A percentile compares a stretch with the other conserved stretches of the same genome.
Evolutionary conservation across 2,888 invertebrate genomes (phyloP).

Genomic region (Drosophila suboccidentalis): DNA sequence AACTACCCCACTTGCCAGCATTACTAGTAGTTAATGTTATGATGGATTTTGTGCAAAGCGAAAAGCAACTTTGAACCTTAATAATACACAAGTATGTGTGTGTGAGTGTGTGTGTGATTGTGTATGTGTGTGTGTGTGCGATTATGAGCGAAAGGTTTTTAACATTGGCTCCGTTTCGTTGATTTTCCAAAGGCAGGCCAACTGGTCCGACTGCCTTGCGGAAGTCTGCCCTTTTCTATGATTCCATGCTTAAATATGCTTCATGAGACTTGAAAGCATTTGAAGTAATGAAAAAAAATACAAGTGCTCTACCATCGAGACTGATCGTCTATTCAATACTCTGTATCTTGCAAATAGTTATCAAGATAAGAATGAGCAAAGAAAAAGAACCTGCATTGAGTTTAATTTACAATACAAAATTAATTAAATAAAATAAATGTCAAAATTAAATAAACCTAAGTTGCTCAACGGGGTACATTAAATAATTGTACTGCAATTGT

Average conservation of each 20-base stretch:
- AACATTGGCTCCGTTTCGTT: constrained; percentile 60
- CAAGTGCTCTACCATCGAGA: not conserved
- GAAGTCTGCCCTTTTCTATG: constrained; percentile 59
- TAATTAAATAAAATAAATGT: too few species aligned
- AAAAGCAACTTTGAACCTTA: constrained; percentile 65
- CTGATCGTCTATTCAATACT: constrained; percentile 20
- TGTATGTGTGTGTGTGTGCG: constrained; percentile 31
- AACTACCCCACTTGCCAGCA: not conserved
- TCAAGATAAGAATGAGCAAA: too few species aligned
- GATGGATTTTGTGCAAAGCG: constrained; percentile 63
- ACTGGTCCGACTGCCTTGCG: constrained; percentile 21
- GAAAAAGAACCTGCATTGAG: too few species aligned
- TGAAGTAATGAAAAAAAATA: constrained; percentile 70
- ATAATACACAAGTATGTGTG: constrained; percentile 40
- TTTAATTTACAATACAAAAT: too few species aligned
- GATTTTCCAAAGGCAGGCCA: constrained; percentile 36
- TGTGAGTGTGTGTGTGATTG: constrained; percentile 28
- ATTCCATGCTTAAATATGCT: constrained; percentile 72
- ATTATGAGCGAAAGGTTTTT: constrained; percentile 57
- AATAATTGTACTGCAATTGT: too few species aligned
- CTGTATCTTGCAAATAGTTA: not conserved
- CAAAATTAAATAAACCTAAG: too few species aligned
- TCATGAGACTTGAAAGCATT: constrained; percentile 76
- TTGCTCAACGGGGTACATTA: too few species aligned
- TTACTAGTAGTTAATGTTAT: constrained; percentile 63